Base-by-base conservation (phyloP, 2,797 vertebrate species). In the Triplophysa yarkandensis region DNA sequence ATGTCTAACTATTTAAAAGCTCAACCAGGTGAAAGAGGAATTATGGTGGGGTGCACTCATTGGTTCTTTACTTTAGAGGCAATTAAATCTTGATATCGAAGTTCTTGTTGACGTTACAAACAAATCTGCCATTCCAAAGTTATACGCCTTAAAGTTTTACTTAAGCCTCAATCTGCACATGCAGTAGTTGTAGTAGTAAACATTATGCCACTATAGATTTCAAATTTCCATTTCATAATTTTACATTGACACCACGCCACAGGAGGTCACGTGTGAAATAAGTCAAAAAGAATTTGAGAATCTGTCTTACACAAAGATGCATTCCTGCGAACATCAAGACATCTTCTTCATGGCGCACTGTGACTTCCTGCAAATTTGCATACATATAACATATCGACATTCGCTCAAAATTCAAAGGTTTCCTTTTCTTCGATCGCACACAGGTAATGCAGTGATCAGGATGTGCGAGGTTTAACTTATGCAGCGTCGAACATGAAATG, bases 301-400 rank as follows among this genome's bases (percentile, higher is more conserved):
- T 21, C 14, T 39, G 27, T 61, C 58, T 41, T 43, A 52, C 52
- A 11, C 48, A 32, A 8, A 64, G 17, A 10, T 62, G n/a, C 21
- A 2, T n/a, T 57, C 72, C 43, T 52, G 34, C 43, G 6, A 61
- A 72, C 69, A 68, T 46, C 62, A 54, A 17, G 54, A 25, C 19
- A 1, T 39, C 11, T 19, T 58, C 32, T 48, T 50, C n/a, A 32
- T 52, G n/a, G 52, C 64, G 55, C 73, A 8, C 36, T 32, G n/a
- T 39, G 60, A 41, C 66, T 79, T 39, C 54, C 60, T 48, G n/a
- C 16, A 43, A 16, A 79, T 78, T 74, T 78, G 65, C 70, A 78
- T 78, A 73, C 70, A 77, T 77, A 77, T 73, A 57, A 73, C 70
- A 68, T 71, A 39, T 71, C 68, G 71, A 52, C 28, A 55, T 74